Evolutionary conservation across 2,888 invertebrate genomes (phyloP).

Genomic region (Hyles lineata): DNA sequence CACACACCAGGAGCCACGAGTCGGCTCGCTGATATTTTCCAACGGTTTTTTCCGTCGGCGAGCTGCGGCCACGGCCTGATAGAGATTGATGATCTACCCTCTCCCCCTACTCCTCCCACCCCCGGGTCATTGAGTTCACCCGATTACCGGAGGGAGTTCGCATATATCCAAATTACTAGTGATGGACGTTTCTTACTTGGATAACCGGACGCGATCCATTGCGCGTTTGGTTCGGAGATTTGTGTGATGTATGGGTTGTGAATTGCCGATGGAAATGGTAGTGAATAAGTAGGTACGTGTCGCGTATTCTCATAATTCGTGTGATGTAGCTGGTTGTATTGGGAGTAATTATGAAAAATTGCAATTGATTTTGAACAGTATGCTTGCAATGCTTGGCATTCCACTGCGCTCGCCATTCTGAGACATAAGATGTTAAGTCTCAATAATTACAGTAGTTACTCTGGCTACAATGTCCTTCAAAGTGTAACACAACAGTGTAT

Average conservation of each 20-base stretch:
- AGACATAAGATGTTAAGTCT: no score
- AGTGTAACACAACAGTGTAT: no score
- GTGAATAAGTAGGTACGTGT: no score
- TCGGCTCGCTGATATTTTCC: constrained; percentile 73
- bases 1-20: constrained; percentile 51
- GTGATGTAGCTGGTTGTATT: no score
- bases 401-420: no score
- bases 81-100: constrained; percentile 79
- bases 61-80: constrained; percentile 68
- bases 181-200: constrained; percentile 79
- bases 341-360: no score
- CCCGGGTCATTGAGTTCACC: constrained; percentile 73
- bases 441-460: no score
- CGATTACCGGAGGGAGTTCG: constrained; percentile 78
- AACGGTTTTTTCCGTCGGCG: constrained; percentile 64
- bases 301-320: no score
- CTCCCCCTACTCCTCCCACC: constrained; percentile 49
- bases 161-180: constrained; percentile 83
- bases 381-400: no score
- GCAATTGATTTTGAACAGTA: no score
- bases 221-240: neutral
- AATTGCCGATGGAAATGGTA: neutral
- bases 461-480: no score
- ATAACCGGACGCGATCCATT: constrained; percentile 32
- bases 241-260: neutral